Conservation (phyloP, 2,113 vertebrate species). For the Genyomyrus donnyi region DNA sequence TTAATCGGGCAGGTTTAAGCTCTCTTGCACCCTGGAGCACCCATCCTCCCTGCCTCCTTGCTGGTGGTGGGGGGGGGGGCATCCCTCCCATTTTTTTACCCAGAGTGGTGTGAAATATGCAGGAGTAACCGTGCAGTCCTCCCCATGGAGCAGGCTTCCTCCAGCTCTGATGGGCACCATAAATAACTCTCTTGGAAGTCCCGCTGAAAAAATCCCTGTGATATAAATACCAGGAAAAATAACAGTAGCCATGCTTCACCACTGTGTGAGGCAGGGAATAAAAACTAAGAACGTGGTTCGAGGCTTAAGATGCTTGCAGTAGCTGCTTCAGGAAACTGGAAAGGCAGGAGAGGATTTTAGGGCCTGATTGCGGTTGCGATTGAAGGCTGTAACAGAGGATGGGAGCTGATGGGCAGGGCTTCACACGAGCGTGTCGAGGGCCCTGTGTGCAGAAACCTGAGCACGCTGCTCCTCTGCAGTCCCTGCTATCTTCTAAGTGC, state of each 20-base stretch:
- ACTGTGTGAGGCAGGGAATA: not conserved
- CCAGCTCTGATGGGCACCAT: slow-evolving; percentile 5
- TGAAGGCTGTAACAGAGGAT: not conserved
- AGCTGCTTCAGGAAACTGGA: not conserved
- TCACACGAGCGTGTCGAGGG: not conserved
- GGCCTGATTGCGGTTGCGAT: not conserved
- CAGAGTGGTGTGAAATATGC: not conserved
- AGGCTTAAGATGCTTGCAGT: not conserved
- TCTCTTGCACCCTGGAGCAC: not conserved
- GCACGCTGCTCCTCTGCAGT: not conserved
- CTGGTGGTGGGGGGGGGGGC: not conserved
- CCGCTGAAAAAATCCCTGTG: not conserved
- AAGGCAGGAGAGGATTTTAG: not conserved
- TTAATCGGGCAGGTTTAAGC: not conserved
- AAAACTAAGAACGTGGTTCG: not conserved
- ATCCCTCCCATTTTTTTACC: not conserved
- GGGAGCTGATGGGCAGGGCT: not conserved
- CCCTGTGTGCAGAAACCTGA: not conserved
- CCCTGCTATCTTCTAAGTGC: not conserved
- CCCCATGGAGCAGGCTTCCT: not conserved
- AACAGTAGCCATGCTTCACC: not conserved
- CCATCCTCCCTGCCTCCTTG: not conserved
- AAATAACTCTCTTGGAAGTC: slow-evolving; percentile 7
- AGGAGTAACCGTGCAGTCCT: not conserved
- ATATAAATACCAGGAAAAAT: not conserved